Percentiles rank a stretch among this genome's conserved stretches.
Evolutionary conservation across 2,888 invertebrate species (phyloP).

Genomic region (Bibio marci): DNA sequence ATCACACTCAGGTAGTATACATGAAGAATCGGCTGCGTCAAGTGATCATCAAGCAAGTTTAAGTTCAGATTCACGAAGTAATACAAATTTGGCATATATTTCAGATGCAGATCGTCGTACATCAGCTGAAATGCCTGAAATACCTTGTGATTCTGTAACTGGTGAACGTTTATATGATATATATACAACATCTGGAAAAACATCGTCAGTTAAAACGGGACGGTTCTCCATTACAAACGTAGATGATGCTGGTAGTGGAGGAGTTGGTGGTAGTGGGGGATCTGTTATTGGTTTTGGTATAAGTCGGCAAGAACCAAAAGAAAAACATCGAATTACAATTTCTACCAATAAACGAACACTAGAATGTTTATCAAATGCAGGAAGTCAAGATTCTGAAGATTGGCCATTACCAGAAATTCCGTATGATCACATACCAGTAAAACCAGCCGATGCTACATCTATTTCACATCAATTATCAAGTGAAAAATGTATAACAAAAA

Average conservation of each 20-base stretch:
- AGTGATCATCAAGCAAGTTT: constrained; percentile 74
- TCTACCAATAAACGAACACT: constrained; percentile 19
- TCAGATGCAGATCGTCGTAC: constrained; percentile 65
- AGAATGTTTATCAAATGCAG: constrained; percentile 31
- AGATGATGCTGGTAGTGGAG: constrained; percentile 13
- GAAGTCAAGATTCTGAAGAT: constrained; percentile 58
- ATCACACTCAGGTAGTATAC: constrained; percentile 65
- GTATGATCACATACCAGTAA: constrained; percentile 27
- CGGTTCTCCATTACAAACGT: constrained; percentile 29
- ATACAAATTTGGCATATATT: constrained; percentile 54
- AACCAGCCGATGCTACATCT: constrained; percentile 11
- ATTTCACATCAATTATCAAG: constrained; percentile 10
- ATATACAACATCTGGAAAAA: constrained; percentile 27
- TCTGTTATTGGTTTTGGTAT: constrained; percentile 16
- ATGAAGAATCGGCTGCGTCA: constrained; percentile 58
- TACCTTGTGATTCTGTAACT: constrained; percentile 53
- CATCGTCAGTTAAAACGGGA: constrained; percentile 25
- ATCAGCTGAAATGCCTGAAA: constrained; percentile 70
- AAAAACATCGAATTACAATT: constrained; percentile 15
- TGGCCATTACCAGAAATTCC: constrained; percentile 62
- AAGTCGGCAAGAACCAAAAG: constrained; percentile 6
- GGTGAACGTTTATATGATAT: constrained; percentile 36
- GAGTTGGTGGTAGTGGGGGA: constrained; percentile 21
- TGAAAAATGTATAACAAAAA: constrained; percentile 23
- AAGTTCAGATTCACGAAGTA: constrained; percentile 68